Percentiles rank a stretch among this genome's conserved stretches.
phyloP scores from a whole-genome alignment of 2,888 invertebrate species.

The Melikaiella ostensackeni region DNA sequence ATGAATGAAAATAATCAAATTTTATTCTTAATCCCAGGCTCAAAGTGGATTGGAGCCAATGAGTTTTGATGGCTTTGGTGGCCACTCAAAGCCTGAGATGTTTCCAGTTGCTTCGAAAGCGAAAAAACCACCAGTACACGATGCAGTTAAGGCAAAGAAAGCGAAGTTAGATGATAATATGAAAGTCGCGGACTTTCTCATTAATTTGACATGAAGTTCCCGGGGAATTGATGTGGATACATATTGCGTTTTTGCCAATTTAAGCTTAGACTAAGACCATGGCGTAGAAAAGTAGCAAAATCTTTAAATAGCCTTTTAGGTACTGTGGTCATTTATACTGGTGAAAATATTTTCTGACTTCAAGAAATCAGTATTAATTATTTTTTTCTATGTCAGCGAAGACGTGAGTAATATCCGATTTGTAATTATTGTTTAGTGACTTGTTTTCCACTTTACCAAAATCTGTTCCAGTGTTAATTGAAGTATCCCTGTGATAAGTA shows the following conservation, averaged over 20 bases:
- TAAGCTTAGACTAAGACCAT: background rate
- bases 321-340: background rate
- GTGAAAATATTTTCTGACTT: background rate
- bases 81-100: slow-evolving; percentile 55
- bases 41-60: slow-evolving; percentile 21
- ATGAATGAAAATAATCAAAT: slow-evolving; percentile 11
- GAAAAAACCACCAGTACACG: slow-evolving; percentile 46
- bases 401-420: background rate
- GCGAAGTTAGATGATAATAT: slow-evolving; percentile 42
- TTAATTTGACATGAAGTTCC: slow-evolving; percentile 11
- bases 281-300: background rate
- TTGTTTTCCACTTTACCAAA: background rate
- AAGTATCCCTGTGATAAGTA: background rate
- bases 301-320: background rate
- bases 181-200: slow-evolving; percentile 25
- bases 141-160: slow-evolving; percentile 49
- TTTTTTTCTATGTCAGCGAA: background rate
- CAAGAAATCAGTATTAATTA: slow-evolving; percentile 12
- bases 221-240: background rate
- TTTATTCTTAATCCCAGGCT: slow-evolving; percentile 11
- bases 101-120: slow-evolving; percentile 50
- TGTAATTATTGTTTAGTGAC: background rate
- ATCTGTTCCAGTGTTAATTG: background rate
- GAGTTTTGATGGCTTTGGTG: slow-evolving; percentile 59
- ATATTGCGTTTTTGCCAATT: background rate